Evolutionary conservation across 2,888 invertebrate species (phyloP).

Genomic region (Eulithis testata): DNA sequence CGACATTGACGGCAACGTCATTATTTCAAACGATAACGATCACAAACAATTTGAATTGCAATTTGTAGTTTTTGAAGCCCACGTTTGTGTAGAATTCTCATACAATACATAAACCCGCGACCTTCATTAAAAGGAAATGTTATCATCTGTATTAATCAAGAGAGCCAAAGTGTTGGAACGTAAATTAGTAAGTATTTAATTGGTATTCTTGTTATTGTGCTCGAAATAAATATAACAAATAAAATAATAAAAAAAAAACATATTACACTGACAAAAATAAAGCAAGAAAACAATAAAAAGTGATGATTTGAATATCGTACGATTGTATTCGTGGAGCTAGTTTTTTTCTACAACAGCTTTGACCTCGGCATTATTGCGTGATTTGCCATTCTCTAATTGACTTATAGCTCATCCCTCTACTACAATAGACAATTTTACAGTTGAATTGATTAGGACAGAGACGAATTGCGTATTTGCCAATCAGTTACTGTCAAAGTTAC

Average conservation of each 20-base stretch:
- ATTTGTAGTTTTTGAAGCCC: slow-evolving; percentile 60
- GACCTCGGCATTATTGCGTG: slow-evolving; percentile 40
- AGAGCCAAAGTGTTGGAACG: slow-evolving; percentile 54
- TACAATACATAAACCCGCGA: slow-evolving; percentile 63
- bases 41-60: slow-evolving; percentile 43
- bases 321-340: slow-evolving; percentile 73
- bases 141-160: slow-evolving; percentile 52
- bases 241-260: slow-evolving; percentile 42
- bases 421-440: slow-evolving; percentile 43
- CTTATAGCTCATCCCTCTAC: slow-evolving; percentile 43
- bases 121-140: slow-evolving; percentile 59
- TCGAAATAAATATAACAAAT: slow-evolving; percentile 51
- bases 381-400: slow-evolving; percentile 39
- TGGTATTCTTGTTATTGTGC: slow-evolving; percentile 55
- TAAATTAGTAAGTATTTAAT: slow-evolving; percentile 60
- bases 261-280: slow-evolving; percentile 64
- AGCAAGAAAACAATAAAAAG: slow-evolving; percentile 49
- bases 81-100: slow-evolving; percentile 48
- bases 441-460: slow-evolving; percentile 40
- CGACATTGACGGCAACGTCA: slow-evolving; percentile 68
- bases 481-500: slow-evolving; percentile 25
- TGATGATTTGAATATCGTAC: slow-evolving; percentile 54
- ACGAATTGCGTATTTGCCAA: slow-evolving; percentile 22
- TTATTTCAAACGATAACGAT: slow-evolving; percentile 52
- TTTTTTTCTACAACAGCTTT: slow-evolving; percentile 82